Base-by-base conservation (phyloP, 2,888 invertebrate species). In the Noctua comes region DNA sequence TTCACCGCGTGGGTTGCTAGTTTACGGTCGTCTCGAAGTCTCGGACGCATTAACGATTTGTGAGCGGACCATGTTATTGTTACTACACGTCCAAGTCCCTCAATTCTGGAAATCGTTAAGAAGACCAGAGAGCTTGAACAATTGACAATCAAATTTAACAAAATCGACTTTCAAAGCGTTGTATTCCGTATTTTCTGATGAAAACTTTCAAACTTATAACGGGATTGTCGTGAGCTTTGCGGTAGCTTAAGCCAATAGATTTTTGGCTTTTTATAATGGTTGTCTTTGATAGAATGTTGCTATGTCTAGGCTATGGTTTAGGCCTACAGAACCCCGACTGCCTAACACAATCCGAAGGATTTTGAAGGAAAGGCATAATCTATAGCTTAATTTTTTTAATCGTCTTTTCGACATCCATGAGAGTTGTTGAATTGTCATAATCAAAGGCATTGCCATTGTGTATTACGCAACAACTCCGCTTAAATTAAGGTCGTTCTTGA, bases 1-100 rank as follows among this genome's bases (percentile, higher is more conserved):
- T 84, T 83, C 87, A 73, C 77, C 77, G 88, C 85, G 88, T 89
- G 82, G 89, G 90, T 80, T 68, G 85, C 70, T 78, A 76, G 65
- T 91, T 91, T 91, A 91, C 87, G 88, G 85, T 66, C 79, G 76
- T 79, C 77, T 85, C 83, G 70, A 68, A 79, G 77, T 82, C 80
- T 85, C 84, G 76, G 76, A 81, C 69, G 77, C 85, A 85, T 84
- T 87, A 86, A 85, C 83, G 86, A 89, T 88, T 87, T 86, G 88
- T 87, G 82, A 88, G 83, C 73, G 71, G 83, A 87, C 86, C 88
- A 86, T 90, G 88, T 88, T 89, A 83, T 82, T 82, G 84, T 81
- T 80, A 84, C 79, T 77, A 84, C 88, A 88, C 88, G 88, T 85
- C 72, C 72, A 66, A 64, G 73, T 82, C 51, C 76, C 74, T 31